These are phyloP conservation scores for Charina bottae DNA, from an alignment of 2,113 vertebrate genomes.

Conservation along the genomic window DNA sequence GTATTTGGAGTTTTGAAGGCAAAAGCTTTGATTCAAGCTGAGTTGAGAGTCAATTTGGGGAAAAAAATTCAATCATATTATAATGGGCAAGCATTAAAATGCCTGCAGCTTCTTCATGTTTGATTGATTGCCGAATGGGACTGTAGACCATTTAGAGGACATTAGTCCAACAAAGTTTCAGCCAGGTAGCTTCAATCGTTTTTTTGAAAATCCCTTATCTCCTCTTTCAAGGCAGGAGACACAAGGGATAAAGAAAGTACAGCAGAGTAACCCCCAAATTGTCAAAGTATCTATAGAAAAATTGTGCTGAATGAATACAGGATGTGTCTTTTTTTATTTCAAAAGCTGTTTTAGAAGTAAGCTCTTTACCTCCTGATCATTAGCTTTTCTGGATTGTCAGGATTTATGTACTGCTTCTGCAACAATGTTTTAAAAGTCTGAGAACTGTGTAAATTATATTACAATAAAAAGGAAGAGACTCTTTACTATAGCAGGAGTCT, in stretches of 20 bases:
- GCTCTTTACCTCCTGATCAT: neutral
- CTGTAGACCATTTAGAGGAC: neutral
- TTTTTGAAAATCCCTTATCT: neutral
- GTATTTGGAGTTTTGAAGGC: neutral
- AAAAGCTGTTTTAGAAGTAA: neutral
- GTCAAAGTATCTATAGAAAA: neutral
- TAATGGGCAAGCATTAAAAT: neutral
- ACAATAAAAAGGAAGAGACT: neutral
- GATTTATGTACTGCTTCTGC: neutral
- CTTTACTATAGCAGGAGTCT: neutral
- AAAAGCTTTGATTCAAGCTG: neutral
- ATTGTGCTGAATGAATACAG: neutral
- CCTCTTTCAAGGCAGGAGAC: neutral
- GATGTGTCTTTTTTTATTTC: neutral
- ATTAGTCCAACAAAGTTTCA: neutral
- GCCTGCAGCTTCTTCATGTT: neutral
- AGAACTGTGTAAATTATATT: neutral
- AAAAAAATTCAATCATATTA: neutral
- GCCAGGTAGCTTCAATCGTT: neutral
- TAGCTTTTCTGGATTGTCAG: neutral
- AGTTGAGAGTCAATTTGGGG: neutral
- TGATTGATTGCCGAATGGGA: neutral
- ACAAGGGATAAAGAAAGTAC: neutral
- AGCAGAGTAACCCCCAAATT: neutral
- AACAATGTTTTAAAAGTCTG: neutral